Conservation (phyloP, 2,797 vertebrate species). For the Microhierax caerulescens region DNA sequence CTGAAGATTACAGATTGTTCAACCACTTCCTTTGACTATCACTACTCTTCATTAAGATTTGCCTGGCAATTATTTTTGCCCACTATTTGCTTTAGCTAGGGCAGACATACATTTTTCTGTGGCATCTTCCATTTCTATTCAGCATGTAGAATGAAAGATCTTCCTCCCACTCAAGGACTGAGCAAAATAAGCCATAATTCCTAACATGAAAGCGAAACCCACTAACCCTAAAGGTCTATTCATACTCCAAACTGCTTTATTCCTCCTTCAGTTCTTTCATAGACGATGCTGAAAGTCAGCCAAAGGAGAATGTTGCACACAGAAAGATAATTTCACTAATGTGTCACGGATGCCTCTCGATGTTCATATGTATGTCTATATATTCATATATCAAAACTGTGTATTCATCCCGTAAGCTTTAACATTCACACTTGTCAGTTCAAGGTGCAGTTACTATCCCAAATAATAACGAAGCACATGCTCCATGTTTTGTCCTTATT, state of each 20-base stretch:
- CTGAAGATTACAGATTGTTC: not conserved
- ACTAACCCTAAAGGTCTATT: not conserved
- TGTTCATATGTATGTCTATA: not conserved
- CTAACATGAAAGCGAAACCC: not conserved
- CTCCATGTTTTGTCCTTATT: too few relatives aligned
- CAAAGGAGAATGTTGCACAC: not conserved
- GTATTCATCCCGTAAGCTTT: not conserved
- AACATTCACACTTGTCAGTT: not conserved
- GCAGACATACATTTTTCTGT: not conserved
- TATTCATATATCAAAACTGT: not conserved
- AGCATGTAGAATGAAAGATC: not conserved
- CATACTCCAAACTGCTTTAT: not conserved
- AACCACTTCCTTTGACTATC: not conserved
- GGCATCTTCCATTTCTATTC: not conserved
- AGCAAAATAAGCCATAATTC: not conserved
- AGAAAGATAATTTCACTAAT: not conserved
- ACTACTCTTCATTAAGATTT: not conserved
- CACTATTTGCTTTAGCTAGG: not conserved
- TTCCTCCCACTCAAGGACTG: not conserved
- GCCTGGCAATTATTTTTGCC: not conserved
- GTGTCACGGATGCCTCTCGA: not conserved
- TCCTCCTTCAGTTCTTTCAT: not conserved
- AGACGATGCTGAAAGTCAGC: not conserved
- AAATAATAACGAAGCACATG: not conserved
- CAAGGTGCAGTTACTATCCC: not conserved